phyloP scores from a whole-genome alignment of 2,888 invertebrate species.

The Eilema sororculum region DNA sequence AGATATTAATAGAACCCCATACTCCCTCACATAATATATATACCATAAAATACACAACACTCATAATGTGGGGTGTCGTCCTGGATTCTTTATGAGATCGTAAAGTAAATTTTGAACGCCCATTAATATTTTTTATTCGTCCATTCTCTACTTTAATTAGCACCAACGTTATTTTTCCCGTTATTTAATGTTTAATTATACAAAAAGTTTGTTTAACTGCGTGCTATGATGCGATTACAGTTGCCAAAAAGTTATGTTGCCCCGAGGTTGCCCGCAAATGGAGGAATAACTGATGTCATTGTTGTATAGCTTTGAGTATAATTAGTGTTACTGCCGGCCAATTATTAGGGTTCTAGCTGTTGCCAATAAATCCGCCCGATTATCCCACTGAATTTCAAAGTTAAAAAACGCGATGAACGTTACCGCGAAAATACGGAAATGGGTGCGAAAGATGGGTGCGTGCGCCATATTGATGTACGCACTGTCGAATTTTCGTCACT shows the following conservation, averaged over 20 bases:
- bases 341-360: not conserved
- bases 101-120: slow-evolving; percentile 52
- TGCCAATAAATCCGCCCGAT: too few relatives aligned
- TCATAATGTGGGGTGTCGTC: slow-evolving; percentile 46
- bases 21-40: slow-evolving; percentile 27
- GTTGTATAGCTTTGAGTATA: not conserved
- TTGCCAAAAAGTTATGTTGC: slow-evolving; percentile 29
- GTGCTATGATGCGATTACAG: slow-evolving; percentile 38
- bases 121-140: slow-evolving; percentile 53
- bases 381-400: too few relatives aligned
- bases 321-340: not conserved
- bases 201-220: slow-evolving; percentile 44
- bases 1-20: slow-evolving; percentile 3
- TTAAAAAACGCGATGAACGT: too few relatives aligned
- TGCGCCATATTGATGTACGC: too few relatives aligned
- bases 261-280: slow-evolving; percentile 11
- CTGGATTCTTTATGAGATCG: slow-evolving; percentile 50
- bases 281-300: slow-evolving; percentile 5
- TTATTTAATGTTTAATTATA: slow-evolving; percentile 51
- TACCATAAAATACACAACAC: slow-evolving; percentile 43
- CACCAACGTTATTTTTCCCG: slow-evolving; percentile 50
- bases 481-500: too few relatives aligned
- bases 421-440: too few relatives aligned
- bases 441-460: too few relatives aligned
- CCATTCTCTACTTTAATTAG: slow-evolving; percentile 54